These are phyloP conservation scores for Lucilia cuprina DNA, from an alignment of 1,140 invertebrate species.

Conservation along the genomic window DNA sequence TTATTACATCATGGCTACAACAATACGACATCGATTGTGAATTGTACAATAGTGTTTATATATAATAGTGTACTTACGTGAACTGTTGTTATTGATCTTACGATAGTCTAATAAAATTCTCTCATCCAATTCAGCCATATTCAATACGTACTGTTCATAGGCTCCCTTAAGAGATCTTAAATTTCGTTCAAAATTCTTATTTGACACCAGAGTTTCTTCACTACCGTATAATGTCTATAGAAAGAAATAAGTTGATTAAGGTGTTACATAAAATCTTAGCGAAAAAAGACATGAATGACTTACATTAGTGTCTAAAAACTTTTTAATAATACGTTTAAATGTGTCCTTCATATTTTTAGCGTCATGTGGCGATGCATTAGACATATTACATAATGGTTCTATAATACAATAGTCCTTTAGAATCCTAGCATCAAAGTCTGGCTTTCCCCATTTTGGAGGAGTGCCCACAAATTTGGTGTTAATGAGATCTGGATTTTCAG, in stretches of 20 bases:
- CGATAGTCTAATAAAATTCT: constrained; percentile 81
- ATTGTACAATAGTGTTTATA: no score
- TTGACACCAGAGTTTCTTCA: constrained; percentile 71
- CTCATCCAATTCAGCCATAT: constrained; percentile 95
- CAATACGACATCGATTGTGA: no score
- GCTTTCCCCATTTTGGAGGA: constrained; percentile 74
- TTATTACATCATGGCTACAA: no score
- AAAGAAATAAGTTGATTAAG: constrained; percentile 34
- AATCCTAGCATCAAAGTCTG: constrained; percentile 71
- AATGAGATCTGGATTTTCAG: constrained; percentile 82
- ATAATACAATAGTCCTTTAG: constrained; percentile 82
- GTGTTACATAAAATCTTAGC: constrained; percentile 41
- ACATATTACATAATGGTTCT: constrained; percentile 80
- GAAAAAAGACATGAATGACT: constrained; percentile 43
- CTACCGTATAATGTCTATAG: constrained; percentile 59
- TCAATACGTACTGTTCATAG: constrained; percentile 92
- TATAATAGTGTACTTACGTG: constrained; percentile 3
- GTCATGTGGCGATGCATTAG: constrained; percentile 82
- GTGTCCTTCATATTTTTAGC: constrained; percentile 90
- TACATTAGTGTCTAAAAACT: constrained; percentile 81
- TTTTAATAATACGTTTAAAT: constrained; percentile 80
- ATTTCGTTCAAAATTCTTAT: constrained; percentile 78
- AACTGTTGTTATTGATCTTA: constrained; percentile 23
- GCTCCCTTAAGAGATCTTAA: constrained; percentile 84
- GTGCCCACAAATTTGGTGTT: constrained; percentile 84